Conservation (phyloP, 2,888 invertebrate species). For the Drosophila nr. fundita region DNA sequence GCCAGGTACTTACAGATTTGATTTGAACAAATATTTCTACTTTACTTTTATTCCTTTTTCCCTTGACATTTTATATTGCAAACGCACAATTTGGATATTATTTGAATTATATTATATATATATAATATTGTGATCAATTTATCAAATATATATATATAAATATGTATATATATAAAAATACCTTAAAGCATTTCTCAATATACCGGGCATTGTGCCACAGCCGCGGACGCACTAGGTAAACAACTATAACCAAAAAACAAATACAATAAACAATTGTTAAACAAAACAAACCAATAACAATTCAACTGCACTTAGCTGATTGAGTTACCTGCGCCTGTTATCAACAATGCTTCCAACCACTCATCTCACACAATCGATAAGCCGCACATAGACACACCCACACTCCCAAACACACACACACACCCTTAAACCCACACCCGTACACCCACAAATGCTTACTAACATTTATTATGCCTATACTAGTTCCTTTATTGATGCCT, state of each 20-base stretch:
- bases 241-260: constrained; percentile 29
- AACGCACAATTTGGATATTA: constrained; percentile 44
- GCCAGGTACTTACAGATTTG: constrained; percentile 28
- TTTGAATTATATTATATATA: constrained; percentile 20
- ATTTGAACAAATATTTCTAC: constrained; percentile 49
- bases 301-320: constrained; percentile 60
- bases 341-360: constrained; percentile 26
- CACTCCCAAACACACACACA: neutral
- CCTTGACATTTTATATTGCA: constrained; percentile 34
- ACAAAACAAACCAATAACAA: constrained; percentile 17
- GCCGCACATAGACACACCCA: constrained; percentile 1
- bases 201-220: constrained; percentile 82
- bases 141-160: constrained; percentile 6
- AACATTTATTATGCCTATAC: constrained; percentile 2
- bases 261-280: constrained; percentile 13
- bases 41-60: constrained; percentile 54
- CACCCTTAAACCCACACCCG: neutral
- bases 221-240: constrained; percentile 84
- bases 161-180: constrained; percentile 22
- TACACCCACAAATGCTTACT: constrained; percentile 13
- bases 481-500: neutral
- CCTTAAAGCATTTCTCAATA: constrained; percentile 82
- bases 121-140: constrained; percentile 36
- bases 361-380: constrained; percentile 11
- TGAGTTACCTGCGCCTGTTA: constrained; percentile 33